phyloP scores from a whole-genome alignment of 2,113 vertebrate genomes.

The Heteronetta atricapilla region DNA sequence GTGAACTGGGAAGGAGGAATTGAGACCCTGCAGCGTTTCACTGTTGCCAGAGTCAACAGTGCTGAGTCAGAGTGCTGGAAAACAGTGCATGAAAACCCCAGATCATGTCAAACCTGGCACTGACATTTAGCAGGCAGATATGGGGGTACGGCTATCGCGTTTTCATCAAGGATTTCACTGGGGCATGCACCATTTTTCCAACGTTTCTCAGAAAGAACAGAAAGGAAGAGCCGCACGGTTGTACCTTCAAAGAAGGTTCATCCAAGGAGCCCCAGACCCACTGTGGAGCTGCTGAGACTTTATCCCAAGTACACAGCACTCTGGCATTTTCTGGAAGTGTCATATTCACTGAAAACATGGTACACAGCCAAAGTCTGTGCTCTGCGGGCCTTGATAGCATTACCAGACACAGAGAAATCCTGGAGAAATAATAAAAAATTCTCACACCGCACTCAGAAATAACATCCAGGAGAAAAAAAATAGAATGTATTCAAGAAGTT shows the following conservation, averaged over 20 bases:
- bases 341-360: not conserved
- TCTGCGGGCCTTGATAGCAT: not conserved
- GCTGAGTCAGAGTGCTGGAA: no score
- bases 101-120: no score
- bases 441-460: not conserved
- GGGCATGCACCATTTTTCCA: not conserved
- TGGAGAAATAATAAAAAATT: not conserved
- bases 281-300: not conserved
- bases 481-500: not conserved
- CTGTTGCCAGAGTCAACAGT: no score
- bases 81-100: no score
- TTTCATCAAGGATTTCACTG: not conserved
- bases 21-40: no score
- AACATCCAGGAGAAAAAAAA: not conserved
- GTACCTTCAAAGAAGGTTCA: not conserved
- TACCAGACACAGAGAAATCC: not conserved
- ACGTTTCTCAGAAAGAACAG: not conserved
- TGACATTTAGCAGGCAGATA: not conserved
- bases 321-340: not conserved
- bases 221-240: not conserved
- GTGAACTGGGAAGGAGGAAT: no score
- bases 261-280: not conserved
- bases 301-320: not conserved
- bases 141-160: rapidly evolving
- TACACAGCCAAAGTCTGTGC: not conserved